These are phyloP conservation scores for Alcedo quadribrachys DNA, from an alignment of 2,797 vertebrate genomes.

Conservation along the genomic window DNA sequence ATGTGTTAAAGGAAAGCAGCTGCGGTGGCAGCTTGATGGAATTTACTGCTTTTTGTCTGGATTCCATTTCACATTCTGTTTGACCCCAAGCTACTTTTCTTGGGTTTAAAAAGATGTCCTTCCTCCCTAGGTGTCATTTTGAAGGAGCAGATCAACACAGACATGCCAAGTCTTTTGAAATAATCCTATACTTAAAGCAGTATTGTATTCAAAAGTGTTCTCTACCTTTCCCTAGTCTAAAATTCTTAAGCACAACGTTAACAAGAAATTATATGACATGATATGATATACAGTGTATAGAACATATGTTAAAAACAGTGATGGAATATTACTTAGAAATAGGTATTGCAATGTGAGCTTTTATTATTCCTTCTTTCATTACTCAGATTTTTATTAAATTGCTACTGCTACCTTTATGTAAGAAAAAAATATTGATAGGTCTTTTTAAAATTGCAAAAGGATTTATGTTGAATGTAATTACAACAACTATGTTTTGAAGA, in stretches of 20 bases:
- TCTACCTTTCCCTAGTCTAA: neutral
- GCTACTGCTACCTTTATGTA: neutral
- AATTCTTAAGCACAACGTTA: neutral
- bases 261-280: neutral
- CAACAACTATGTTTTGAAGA: neutral
- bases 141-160: neutral
- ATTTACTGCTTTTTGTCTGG: slow-evolving; percentile 27
- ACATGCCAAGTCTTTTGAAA: neutral
- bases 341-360: neutral
- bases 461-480: neutral
- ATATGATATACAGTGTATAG: neutral
- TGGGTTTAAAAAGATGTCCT: neutral
- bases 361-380: neutral
- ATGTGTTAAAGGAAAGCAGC: slow-evolving; percentile 37
- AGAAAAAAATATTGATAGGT: neutral
- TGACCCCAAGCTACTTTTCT: neutral
- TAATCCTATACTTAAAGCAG: neutral
- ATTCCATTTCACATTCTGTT: slow-evolving; percentile 12
- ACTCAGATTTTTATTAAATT: neutral
- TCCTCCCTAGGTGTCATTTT: neutral
- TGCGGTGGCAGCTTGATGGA: neutral
- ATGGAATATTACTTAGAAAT: neutral
- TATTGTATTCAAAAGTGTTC: neutral
- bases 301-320: neutral
- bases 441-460: neutral